Conservation (phyloP, 2,888 invertebrate genomes). For the Dynastes tityus region DNA sequence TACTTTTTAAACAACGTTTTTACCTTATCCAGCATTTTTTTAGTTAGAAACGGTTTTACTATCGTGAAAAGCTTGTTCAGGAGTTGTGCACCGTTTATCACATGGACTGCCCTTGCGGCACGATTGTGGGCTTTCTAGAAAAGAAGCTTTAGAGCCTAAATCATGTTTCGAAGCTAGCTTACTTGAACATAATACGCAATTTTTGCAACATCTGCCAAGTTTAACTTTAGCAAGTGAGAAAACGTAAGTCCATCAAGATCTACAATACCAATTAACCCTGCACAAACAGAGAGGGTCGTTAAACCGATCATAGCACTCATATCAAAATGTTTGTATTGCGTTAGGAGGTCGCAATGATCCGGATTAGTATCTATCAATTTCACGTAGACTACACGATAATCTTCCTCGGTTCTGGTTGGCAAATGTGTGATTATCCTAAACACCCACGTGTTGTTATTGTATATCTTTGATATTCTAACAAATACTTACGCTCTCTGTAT, state of each 20-base stretch:
- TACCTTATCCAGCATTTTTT: slow-evolving; percentile 43
- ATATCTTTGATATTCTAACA: no score
- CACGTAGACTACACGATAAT: slow-evolving; percentile 59
- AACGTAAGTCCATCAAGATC: slow-evolving; percentile 77
- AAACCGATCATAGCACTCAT: slow-evolving; percentile 76
- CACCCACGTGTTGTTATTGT: neutral
- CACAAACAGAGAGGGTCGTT: slow-evolving; percentile 73
- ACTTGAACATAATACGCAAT: slow-evolving; percentile 80
- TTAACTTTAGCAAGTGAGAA: slow-evolving; percentile 73
- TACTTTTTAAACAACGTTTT: neutral
- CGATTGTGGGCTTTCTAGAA: slow-evolving; percentile 39
- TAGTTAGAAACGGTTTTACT: slow-evolving; percentile 37
- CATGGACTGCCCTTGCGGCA: slow-evolving; percentile 42
- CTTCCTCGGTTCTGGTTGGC: slow-evolving; percentile 56
- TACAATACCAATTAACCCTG: slow-evolving; percentile 77
- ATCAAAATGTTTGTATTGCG: slow-evolving; percentile 71
- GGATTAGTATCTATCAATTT: slow-evolving; percentile 73
- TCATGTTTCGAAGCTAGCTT: slow-evolving; percentile 32
- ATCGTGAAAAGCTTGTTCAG: slow-evolving; percentile 17
- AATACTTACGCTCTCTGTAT: no score
- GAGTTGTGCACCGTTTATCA: slow-evolving; percentile 15
- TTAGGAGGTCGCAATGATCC: slow-evolving; percentile 74
- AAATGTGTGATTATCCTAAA: slow-evolving; percentile 48
- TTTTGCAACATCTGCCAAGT: slow-evolving; percentile 77
- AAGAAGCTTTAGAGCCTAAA: neutral